These are phyloP conservation scores for Pantherophis guttatus DNA, from an alignment of 2,113 vertebrate genomes.

Conservation along the genomic window DNA sequence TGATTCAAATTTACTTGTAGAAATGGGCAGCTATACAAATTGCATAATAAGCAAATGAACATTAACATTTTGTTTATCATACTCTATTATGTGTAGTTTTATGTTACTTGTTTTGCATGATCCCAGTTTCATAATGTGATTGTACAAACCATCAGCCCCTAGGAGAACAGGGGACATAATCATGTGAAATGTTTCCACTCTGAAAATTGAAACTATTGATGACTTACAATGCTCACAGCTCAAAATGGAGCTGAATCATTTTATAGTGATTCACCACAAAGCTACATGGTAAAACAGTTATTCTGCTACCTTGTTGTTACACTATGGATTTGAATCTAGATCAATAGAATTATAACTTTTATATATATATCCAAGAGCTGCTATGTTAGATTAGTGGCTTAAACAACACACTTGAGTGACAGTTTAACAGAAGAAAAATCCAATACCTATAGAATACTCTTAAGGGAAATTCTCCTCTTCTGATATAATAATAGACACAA, in stretches of 20 bases:
- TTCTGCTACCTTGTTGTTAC: constrained; percentile 5
- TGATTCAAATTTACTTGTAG: not conserved
- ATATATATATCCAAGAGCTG: not conserved
- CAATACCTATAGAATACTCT: not conserved
- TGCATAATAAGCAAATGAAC: not conserved
- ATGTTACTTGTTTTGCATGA: not conserved
- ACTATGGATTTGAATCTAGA: not conserved
- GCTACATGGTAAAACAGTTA: not conserved
- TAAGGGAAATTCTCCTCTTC: constrained; percentile 1
- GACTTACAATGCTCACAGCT: not conserved
- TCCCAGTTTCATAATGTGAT: not conserved
- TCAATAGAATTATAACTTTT: not conserved
- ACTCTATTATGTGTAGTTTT: not conserved
- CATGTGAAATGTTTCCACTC: not conserved
- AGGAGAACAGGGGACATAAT: not conserved
- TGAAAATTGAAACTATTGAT: constrained; percentile 2
- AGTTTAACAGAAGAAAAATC: constrained; percentile 20
- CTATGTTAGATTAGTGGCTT: constrained; percentile 15
- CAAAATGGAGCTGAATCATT: not conserved
- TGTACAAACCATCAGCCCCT: not conserved
- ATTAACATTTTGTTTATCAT: not conserved
- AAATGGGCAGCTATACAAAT: not conserved
- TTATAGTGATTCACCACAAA: not conserved
- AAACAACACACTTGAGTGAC: constrained; percentile 9
- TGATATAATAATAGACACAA: not conserved